phyloP scores from a whole-genome alignment of 2,888 invertebrate genomes.

The Ennomos quercinarius region DNA sequence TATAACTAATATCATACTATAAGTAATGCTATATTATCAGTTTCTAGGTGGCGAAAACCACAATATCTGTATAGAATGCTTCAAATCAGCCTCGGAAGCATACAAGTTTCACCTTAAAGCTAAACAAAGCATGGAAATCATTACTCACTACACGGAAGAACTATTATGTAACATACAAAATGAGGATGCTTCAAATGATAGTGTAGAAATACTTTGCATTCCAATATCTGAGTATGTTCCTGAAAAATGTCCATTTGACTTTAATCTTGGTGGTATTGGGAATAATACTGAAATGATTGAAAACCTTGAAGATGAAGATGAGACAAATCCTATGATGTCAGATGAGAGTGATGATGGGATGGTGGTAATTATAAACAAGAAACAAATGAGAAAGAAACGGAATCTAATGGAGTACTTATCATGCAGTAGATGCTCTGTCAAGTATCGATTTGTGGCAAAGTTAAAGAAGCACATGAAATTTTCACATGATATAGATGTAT shows the following conservation, averaged over 20 bases:
- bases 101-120: constrained; percentile 66
- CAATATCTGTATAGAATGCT: constrained; percentile 68
- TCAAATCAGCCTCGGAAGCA: constrained; percentile 59
- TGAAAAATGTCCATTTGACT: constrained; percentile 50
- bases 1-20: too few relatives aligned
- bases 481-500: constrained; percentile 65
- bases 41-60: constrained; percentile 54
- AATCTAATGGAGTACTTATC: constrained; percentile 62
- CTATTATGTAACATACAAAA: constrained; percentile 53
- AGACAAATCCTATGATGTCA: neutral
- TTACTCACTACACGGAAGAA: constrained; percentile 61
- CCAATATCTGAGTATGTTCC: constrained; percentile 54
- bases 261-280: constrained; percentile 54
- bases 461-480: constrained; percentile 70
- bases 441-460: constrained; percentile 71
- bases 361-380: constrained; percentile 32
- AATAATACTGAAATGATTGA: constrained; percentile 14
- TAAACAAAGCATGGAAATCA: constrained; percentile 59
- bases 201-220: constrained; percentile 53
- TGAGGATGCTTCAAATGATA: constrained; percentile 49
- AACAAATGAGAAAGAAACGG: constrained; percentile 58
- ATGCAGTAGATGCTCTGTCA: constrained; percentile 67
- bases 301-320: constrained; percentile 34
- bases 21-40: constrained; percentile 50
- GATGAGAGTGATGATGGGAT: constrained; percentile 22